These are phyloP conservation scores for Tragelaphus oryx DNA, from an alignment of 2,797 vertebrate genomes.

Conservation along the genomic window DNA sequence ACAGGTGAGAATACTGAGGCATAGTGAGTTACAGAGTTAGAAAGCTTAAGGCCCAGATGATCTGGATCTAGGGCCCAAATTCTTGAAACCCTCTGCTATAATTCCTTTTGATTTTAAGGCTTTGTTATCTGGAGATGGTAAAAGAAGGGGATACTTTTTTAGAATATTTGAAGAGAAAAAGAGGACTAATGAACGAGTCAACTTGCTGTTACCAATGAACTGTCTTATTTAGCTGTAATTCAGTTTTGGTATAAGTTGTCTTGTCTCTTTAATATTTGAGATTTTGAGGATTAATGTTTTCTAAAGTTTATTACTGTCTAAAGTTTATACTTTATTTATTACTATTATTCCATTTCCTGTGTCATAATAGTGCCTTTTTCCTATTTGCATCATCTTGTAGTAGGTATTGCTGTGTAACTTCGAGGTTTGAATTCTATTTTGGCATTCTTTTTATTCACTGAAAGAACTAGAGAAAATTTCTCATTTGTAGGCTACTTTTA, in stretches of 20 bases:
- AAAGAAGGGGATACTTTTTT: not conserved
- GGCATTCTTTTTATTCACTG: not conserved
- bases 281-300: not conserved
- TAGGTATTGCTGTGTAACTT: not conserved
- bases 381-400: not conserved
- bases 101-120: constrained; percentile 5
- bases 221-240: not conserved
- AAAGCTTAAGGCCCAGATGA: not conserved
- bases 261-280: not conserved
- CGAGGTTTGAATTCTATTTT: not conserved
- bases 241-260: not conserved
- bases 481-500: not conserved
- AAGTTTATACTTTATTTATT: no score
- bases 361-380: not conserved
- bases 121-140: not conserved
- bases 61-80: not conserved
- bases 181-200: not conserved
- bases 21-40: not conserved
- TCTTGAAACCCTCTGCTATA: not conserved
- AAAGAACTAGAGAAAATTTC: not conserved
- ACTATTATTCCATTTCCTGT: not conserved
- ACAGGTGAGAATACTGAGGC: not conserved
- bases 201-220: not conserved
- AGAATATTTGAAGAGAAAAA: not conserved
- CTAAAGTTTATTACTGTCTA: not conserved